Evolutionary conservation across 2,113 vertebrate genomes (phyloP).

Genomic region (Sceloporus undulatus): DNA sequence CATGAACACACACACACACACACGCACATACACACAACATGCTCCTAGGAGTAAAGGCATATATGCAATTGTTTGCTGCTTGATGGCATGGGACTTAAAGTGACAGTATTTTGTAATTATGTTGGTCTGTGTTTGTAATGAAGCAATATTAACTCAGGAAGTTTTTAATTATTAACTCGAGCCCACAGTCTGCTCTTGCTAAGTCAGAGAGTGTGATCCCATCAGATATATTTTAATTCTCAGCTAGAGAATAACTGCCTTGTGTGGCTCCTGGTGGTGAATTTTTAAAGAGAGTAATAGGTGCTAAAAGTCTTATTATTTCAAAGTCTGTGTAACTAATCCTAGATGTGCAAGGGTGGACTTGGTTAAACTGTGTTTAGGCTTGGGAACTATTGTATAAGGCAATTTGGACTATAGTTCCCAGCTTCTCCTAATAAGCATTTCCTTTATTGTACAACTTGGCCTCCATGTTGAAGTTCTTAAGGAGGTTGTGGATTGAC

Average conservation of each 20-base stretch:
- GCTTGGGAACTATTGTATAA: no score
- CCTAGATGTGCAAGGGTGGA: no score
- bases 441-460: no score
- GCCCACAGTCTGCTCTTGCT: slow-evolving; percentile 58
- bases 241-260: slow-evolving; percentile 22
- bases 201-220: slow-evolving; percentile 53
- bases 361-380: not conserved
- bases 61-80: slow-evolving; percentile 66
- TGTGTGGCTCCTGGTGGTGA: not conserved
- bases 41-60: slow-evolving; percentile 66
- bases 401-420: no score
- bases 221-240: slow-evolving; percentile 49
- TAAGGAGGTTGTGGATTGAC: no score
- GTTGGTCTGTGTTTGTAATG: slow-evolving; percentile 63
- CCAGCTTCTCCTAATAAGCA: no score
- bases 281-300: slow-evolving; percentile 1
- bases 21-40: no score
- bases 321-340: not conserved
- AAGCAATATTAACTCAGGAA: slow-evolving; percentile 62
- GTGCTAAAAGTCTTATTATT: not conserved
- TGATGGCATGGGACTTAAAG: slow-evolving; percentile 62
- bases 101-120: slow-evolving; percentile 71
- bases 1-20: no score
- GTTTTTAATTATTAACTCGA: slow-evolving; percentile 69
- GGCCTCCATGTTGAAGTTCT: no score